phyloP scores from a whole-genome alignment of 2,113 vertebrate species.

The Pyxicephalus adspersus region DNA sequence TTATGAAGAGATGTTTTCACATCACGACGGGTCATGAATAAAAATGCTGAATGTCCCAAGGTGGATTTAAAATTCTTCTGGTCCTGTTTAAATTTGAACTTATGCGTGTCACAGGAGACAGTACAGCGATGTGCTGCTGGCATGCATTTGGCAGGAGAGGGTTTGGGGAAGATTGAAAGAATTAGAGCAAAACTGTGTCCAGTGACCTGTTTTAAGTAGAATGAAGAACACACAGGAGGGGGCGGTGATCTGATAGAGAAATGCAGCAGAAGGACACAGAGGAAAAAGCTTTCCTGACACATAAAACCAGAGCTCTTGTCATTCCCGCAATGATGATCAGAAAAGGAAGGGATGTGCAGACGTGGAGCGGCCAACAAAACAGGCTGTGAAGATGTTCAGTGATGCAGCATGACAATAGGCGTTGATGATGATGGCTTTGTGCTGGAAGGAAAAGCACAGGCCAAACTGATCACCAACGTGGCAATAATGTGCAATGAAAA shows the following conservation, averaged over 20 bases:
- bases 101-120: neutral
- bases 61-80: neutral
- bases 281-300: slow-evolving; percentile 6
- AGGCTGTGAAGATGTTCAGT: neutral
- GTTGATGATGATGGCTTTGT: neutral
- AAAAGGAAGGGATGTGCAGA: neutral
- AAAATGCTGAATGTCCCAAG: neutral
- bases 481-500: no score
- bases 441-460: no score
- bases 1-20: neutral
- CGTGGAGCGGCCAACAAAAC: neutral
- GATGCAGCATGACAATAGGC: slow-evolving; percentile 10
- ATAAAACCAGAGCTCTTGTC: slow-evolving; percentile 5
- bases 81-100: neutral
- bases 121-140: neutral
- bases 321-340: neutral
- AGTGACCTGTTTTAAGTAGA: slow-evolving; percentile 51
- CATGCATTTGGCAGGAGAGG: neutral
- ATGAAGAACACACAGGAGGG: neutral
- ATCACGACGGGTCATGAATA: neutral
- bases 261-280: slow-evolving; percentile 8
- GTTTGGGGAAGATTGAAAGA: slow-evolving; percentile 30
- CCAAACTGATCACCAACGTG: no score
- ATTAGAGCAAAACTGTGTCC: slow-evolving; percentile 49
- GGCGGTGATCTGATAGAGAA: slow-evolving; percentile 6